Evolutionary conservation across 2,797 vertebrate genomes (phyloP).

Genomic region (Perodicticus potto): DNA sequence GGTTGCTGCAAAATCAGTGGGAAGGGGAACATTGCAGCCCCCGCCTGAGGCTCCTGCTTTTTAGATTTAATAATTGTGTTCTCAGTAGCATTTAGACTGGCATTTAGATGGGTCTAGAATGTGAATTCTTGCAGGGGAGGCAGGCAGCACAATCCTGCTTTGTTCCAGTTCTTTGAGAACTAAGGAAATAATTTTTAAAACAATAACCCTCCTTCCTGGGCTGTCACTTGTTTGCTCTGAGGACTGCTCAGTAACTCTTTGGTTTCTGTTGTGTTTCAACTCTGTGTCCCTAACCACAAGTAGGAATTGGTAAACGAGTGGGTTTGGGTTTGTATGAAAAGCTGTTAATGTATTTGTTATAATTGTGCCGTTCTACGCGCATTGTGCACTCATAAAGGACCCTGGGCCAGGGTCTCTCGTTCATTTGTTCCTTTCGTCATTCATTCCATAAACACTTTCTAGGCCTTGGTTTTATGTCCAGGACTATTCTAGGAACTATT

Average conservation of each 20-base stretch:
- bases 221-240: conserved; percentile 46
- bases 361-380: not conserved
- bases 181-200: conserved; percentile 76
- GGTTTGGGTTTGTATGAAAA: not conserved
- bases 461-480: conserved; percentile 1
- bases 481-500: not conserved
- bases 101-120: conserved; percentile 77
- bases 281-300: not conserved
- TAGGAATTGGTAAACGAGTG: not conserved
- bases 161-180: conserved; percentile 79
- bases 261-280: conserved; percentile 46
- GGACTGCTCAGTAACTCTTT: conserved; percentile 48
- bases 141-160: conserved; percentile 77
- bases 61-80: conserved; percentile 42
- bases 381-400: not conserved
- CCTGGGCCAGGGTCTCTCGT: not conserved
- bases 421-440: not conserved
- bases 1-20: not conserved
- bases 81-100: conserved; percentile 66
- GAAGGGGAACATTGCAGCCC: not conserved
- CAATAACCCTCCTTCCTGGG: conserved; percentile 59
- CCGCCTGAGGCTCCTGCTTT: not conserved
- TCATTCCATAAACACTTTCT: not conserved
- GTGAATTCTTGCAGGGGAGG: conserved; percentile 77
- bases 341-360: not conserved